Evolutionary conservation across 2,797 vertebrate genomes (phyloP), one percentile per base, ranked within the genome.

Genomic region (Gallinago stenura): DNA sequence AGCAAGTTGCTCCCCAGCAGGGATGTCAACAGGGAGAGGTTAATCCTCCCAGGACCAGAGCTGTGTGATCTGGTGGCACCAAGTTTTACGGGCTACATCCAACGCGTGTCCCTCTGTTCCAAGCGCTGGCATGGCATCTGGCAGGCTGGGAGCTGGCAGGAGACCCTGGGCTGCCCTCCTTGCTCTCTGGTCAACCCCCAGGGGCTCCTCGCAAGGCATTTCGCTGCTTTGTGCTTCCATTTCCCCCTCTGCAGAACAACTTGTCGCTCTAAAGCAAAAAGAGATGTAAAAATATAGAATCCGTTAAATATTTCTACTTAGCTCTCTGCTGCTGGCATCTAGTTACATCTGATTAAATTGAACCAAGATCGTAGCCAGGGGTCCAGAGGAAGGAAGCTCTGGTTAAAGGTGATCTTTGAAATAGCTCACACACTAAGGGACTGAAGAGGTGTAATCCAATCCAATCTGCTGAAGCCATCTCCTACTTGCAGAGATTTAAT

Each of bases 61-160:
- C 66, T 33, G 20, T 6, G 5, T 8, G 14, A 64, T 31, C 31
- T 69, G 43, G 45, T 41, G 61, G 50, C 87, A 33, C 25, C 73
- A 12, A 31, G 5, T 46, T 64, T 70, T n/a, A 54, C 0, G 1
- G 68, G 50, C 65, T 62, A 6, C 48, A 10, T 57, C 43, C 48
- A 22, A 12, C 1, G 0, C 19, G 2, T 5, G 28, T 10, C 58
- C 43, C 9, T 19, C 28, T 5, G 0, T 31, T 12, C 30, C 41
- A 20, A 31, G 66, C 2, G 3, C 24, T 75, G 60, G 43, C 46
- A 15, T 0, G 3, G 46, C 2, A 1, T 54, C 25, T 1, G 5
- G 86, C 45, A 15, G 73, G 65, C 65, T 71, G 65, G 6, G 26
- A 46, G 35, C 58, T 35, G 57, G 46, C 58, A 53, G 28, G 33